Conservation (phyloP, 2,888 invertebrate genomes). For the Prosopocoilus inquinatus region DNA sequence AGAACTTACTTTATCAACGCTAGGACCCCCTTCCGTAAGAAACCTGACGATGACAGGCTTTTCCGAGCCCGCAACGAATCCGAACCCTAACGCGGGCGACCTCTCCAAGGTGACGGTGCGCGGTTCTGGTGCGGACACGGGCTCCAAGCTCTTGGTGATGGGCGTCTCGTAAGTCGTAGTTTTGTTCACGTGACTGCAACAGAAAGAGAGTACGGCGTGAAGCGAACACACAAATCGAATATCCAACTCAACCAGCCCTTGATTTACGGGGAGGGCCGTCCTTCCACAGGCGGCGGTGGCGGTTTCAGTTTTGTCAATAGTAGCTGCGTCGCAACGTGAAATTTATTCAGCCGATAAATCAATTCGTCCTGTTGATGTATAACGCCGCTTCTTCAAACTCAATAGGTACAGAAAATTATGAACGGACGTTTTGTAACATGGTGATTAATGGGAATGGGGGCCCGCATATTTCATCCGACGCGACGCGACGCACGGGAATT, state of each 20-base stretch:
- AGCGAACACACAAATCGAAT: no score
- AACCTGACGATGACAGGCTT: slow-evolving; percentile 88
- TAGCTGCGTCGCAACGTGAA: not conserved
- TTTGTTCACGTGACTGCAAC: slow-evolving; percentile 74
- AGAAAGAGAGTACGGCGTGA: slow-evolving; percentile 4
- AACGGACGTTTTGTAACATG: no score
- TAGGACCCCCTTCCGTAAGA: slow-evolving; percentile 87
- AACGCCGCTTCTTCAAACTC: no score
- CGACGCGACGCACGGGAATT: no score
- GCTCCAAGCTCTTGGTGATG: slow-evolving; percentile 56
- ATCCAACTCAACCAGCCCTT: no score
- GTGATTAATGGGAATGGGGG: no score
- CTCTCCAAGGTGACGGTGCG: slow-evolving; percentile 72
- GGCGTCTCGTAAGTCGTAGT: slow-evolving; percentile 92
- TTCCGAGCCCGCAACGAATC: slow-evolving; percentile 94
- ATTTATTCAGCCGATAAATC: slow-evolving; percentile 1
- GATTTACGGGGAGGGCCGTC: no score
- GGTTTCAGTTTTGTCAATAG: no score
- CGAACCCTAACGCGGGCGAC: slow-evolving; percentile 81
- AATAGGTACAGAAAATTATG: no score
- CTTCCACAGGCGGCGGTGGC: no score
- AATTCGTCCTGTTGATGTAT: not conserved
- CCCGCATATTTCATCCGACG: no score
- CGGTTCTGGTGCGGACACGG: slow-evolving; percentile 73
- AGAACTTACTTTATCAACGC: slow-evolving; percentile 72